Conservation (phyloP, 2,888 invertebrate species). For the Patella ulyssiponensis region DNA sequence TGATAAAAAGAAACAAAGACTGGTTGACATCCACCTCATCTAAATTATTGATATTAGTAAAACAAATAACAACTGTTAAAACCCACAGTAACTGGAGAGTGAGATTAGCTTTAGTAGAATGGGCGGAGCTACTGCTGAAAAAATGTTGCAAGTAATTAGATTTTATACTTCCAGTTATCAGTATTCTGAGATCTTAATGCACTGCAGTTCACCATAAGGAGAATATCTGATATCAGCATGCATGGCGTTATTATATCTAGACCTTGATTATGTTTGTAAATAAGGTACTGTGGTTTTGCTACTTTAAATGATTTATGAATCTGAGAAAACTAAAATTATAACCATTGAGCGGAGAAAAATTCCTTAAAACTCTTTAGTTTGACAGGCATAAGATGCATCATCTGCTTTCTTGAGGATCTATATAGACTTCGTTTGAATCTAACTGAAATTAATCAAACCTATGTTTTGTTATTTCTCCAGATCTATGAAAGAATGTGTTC, state of each 20-base stretch:
- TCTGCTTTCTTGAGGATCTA: too few species aligned
- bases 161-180: background rate
- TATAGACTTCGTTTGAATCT: too few species aligned
- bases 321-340: too few species aligned
- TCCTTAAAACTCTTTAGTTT: too few species aligned
- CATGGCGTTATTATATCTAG: too few species aligned
- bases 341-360: too few species aligned
- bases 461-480: conserved; percentile 36
- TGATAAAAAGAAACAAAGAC: conserved; percentile 47
- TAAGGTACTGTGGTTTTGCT: too few species aligned
- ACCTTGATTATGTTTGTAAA: too few species aligned
- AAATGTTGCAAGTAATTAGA: conserved; percentile 51
- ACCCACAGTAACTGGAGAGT: conserved; percentile 63
- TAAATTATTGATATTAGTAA: conserved; percentile 55
- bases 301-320: too few species aligned
- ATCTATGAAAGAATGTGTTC: conserved; percentile 54
- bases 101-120: conserved; percentile 55
- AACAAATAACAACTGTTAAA: conserved; percentile 51
- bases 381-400: too few species aligned
- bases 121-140: conserved; percentile 54
- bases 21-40: conserved; percentile 58
- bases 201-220: background rate
- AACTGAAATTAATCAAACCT: too few species aligned
- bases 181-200: background rate
- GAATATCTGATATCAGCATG: too few species aligned